These are phyloP conservation scores for Cylloceria caligata DNA, from an alignment of 2,888 invertebrate species.

Conservation along the genomic window DNA sequence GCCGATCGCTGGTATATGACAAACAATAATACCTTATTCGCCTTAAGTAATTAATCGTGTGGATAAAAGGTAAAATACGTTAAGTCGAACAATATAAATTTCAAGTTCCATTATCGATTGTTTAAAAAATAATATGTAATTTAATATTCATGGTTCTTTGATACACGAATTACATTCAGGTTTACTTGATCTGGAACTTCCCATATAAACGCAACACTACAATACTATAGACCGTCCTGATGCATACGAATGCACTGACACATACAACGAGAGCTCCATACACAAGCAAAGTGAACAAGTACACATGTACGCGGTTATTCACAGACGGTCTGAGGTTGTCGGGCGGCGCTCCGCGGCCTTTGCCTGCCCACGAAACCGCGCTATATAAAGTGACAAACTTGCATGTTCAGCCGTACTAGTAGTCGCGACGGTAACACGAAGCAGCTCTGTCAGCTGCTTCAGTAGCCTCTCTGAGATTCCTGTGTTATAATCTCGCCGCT, in stretches of 20 bases:
- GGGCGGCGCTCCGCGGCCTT: slow-evolving; percentile 73
- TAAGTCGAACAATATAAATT: no score
- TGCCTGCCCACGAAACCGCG: slow-evolving; percentile 69
- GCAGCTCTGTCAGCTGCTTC: slow-evolving; percentile 55
- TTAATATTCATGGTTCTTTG: no score
- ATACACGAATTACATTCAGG: neutral
- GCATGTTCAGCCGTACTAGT: slow-evolving; percentile 76
- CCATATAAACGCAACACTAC: neutral
- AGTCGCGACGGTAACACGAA: slow-evolving; percentile 65
- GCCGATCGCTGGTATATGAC: no score
- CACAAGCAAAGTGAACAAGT: slow-evolving; percentile 20
- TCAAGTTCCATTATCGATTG: no score
- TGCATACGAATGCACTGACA: neutral
- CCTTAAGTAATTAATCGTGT: no score
- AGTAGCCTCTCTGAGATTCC: slow-evolving; percentile 10
- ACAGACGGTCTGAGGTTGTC: slow-evolving; percentile 47
- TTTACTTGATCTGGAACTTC: neutral
- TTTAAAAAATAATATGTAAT: no score
- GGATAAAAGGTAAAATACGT: no score
- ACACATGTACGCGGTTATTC: slow-evolving; percentile 17
- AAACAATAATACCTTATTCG: no score
- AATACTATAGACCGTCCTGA: neutral
- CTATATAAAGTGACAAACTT: slow-evolving; percentile 83
- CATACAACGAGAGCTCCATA: neutral
- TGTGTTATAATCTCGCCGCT: neutral